Conservation (phyloP, 35 echinoderm and acorn worm genomes). For the Amphiura filiformis region DNA sequence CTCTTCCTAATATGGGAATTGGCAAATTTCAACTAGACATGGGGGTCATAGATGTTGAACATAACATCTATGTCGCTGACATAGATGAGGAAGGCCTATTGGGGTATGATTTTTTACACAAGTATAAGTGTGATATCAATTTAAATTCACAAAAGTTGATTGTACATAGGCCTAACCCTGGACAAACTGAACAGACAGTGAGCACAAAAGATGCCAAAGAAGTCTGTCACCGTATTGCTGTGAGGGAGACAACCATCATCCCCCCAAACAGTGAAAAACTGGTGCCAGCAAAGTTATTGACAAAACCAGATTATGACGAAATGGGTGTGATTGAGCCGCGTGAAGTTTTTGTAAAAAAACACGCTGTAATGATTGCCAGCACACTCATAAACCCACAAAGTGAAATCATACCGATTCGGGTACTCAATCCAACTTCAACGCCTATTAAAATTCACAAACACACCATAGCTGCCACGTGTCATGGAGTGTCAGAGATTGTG, state of each 20-base stretch:
- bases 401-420: not conserved
- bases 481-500: not conserved
- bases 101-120: slow-evolving; percentile 50
- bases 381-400: not conserved
- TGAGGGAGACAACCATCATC: not conserved
- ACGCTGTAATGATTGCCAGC: not conserved
- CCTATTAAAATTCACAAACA: slow-evolving; percentile 4
- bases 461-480: not conserved
- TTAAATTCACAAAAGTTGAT: not conserved
- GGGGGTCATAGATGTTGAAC: not conserved
- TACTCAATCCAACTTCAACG: not conserved
- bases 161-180: not conserved
- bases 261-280: not conserved
- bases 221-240: not conserved
- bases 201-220: not conserved
- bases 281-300: not conserved
- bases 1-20: not conserved
- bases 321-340: slow-evolving; percentile 1
- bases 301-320: not conserved
- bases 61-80: slow-evolving; percentile 24
- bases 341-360: not conserved
- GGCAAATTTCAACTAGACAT: not conserved
- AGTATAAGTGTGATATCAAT: not conserved
- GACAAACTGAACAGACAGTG: not conserved
- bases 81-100: slow-evolving; percentile 53